Percentiles rank a stretch among this genome's conserved stretches.
These are phyloP conservation scores for Lepidochrysops patricia DNA, from an alignment of 2,888 invertebrate genomes.

Conservation along the genomic window DNA sequence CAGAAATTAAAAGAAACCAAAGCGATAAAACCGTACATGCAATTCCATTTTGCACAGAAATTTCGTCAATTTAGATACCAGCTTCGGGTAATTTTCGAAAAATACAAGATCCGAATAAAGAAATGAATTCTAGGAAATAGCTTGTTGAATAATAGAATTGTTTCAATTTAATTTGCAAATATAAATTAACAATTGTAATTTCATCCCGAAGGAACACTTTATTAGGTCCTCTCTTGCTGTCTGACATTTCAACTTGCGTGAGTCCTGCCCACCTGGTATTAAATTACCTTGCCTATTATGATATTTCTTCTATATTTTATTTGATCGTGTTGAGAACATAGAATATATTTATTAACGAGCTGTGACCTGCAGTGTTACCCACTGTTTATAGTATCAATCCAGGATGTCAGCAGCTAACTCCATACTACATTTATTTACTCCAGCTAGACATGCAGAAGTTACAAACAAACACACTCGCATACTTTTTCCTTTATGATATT, in stretches of 20 bases:
- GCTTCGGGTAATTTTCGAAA: neutral
- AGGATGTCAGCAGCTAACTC: too few species aligned
- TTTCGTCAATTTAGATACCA: neutral
- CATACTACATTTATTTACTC: too few species aligned
- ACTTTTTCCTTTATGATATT: too few species aligned
- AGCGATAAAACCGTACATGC: neutral
- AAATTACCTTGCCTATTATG: neutral
- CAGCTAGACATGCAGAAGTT: too few species aligned
- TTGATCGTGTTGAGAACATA: neutral
- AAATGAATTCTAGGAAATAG: neutral
- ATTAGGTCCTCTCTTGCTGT: neutral
- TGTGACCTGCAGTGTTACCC: too few species aligned
- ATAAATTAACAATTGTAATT: constrained; percentile 5
- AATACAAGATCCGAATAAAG: too few species aligned
- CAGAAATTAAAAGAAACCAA: neutral
- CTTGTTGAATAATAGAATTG: constrained; percentile 15
- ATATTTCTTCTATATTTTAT: neutral
- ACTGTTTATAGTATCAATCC: too few species aligned
- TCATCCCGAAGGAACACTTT: constrained; percentile 1
- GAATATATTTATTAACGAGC: too few species aligned
- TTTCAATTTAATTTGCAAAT: constrained; percentile 17
- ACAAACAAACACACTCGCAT: too few species aligned
- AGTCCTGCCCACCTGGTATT: neutral
- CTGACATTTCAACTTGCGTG: neutral
- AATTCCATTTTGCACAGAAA: neutral